Percentiles rank a stretch among this genome's conserved stretches.
phyloP scores from a whole-genome alignment of 2,797 vertebrate species.

The Poecilia picta region DNA sequence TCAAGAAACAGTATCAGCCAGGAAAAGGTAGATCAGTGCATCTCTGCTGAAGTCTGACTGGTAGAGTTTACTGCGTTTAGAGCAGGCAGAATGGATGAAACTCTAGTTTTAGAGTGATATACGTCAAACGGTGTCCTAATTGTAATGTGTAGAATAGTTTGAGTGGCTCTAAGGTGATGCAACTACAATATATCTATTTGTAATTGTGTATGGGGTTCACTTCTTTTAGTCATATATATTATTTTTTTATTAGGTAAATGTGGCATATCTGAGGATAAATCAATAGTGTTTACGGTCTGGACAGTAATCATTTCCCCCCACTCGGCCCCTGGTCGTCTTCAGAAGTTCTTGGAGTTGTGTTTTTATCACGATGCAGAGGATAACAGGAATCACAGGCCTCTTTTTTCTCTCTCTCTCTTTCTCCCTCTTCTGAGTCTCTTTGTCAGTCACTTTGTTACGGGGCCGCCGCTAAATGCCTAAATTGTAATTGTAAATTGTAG shows the following conservation, averaged over 20 bases:
- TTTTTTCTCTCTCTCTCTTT: slow-evolving; percentile 2
- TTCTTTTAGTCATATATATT: not conserved
- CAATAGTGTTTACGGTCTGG: not conserved
- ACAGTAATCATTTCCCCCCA: too few relatives aligned
- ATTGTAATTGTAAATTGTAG: slow-evolving; percentile 72
- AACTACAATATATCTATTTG: not conserved
- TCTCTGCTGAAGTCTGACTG: not conserved
- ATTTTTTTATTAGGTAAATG: not conserved
- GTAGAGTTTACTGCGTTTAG: not conserved
- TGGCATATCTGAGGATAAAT: not conserved
- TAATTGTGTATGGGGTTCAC: not conserved
- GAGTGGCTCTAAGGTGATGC: not conserved
- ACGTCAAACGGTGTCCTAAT: not conserved
- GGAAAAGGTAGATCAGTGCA: not conserved
- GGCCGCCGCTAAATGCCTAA: slow-evolving; percentile 70
- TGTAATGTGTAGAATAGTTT: not conserved
- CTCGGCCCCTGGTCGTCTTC: not conserved
- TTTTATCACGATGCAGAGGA: slow-evolving; percentile 47
- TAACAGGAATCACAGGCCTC: slow-evolving; percentile 58
- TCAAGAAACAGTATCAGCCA: not conserved
- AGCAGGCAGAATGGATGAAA: not conserved
- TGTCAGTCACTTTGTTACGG: slow-evolving; percentile 62
- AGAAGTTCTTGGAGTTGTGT: slow-evolving; percentile 16
- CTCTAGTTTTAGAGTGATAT: not conserved
- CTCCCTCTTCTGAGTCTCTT: slow-evolving; percentile 43